These are phyloP conservation scores for Lamprotornis superbus DNA, from an alignment of 2,113 vertebrate species.

Conservation along the genomic window DNA sequence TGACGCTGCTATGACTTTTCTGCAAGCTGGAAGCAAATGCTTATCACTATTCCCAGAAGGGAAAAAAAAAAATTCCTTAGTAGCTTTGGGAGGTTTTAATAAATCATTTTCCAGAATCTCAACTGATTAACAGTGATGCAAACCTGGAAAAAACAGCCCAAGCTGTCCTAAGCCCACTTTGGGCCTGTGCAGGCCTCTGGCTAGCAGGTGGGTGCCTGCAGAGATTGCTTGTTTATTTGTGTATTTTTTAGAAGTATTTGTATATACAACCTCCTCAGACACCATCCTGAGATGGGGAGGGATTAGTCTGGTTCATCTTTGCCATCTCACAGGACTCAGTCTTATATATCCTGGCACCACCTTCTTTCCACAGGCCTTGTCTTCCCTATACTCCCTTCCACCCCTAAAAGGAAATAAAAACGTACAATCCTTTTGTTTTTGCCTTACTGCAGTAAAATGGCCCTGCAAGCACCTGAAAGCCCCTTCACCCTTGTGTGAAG, in stretches of 20 bases:
- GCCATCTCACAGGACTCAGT: no score
- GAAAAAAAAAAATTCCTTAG: not conserved
- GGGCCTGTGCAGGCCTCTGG: not conserved
- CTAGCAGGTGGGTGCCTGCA: not conserved
- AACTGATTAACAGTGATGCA: not conserved
- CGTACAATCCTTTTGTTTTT: not conserved
- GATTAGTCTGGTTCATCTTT: not conserved
- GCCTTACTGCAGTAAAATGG: not conserved
- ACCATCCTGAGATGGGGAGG: not conserved
- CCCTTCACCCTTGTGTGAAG: fast-evolving
- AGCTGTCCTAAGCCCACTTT: fast-evolving
- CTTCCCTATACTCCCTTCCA: not conserved
- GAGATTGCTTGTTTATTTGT: not conserved
- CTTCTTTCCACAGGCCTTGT: not conserved
- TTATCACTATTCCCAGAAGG: not conserved
- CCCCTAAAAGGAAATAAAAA: not conserved
- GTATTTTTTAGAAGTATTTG: not conserved
- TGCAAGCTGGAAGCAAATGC: not conserved
- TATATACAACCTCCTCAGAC: not conserved
- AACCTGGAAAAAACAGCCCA: not conserved
- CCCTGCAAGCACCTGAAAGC: not conserved
- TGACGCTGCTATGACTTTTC: not conserved
- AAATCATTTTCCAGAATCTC: not conserved
- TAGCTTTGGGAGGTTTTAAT: not conserved
- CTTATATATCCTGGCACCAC: not conserved